Evolutionary conservation across 1,140 invertebrate species (phyloP), one percentile per base, ranked within the genome.

Genomic region (Danaus plexippus): DNA sequence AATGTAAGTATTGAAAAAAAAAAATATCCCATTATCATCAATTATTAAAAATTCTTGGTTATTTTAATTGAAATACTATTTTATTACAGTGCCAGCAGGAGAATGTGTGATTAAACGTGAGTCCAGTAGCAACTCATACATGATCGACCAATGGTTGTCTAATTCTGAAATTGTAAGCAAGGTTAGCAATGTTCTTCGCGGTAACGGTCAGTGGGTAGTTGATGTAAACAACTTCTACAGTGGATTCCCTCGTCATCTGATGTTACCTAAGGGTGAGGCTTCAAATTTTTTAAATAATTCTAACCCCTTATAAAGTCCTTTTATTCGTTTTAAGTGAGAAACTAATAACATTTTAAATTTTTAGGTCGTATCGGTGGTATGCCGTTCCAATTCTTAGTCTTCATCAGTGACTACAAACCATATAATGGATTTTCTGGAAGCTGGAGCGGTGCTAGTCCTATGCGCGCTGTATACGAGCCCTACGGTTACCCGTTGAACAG

Each of bases 401-500:
- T 90, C 64, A 89, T 93, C 48, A 88, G 85, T 45, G 89, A 91
- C 47, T 78, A 75, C 61, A 57, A 57, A 1, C 61, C 72, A 18
- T 69, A 71, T 11, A 57, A 54, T 0, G 8, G 61, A 1, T 66
- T 68, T 9, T 57, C 62, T n/a, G 88, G 88, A 11, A 50, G 86
- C 22, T 83, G 85, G 6, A 73, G 80, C 52, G 86, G 87, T 2
- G 70, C 78, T 41, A 69, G 81, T 22, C 79, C 72, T 43, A 65
- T 88, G 46, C 85, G 86, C 59, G 62, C 72, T n/a, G n/a, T 10
- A 2, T 44, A 42, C 10, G 64, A 88, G 11, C 85, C 90, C 18
- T 88, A 91, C 57, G 90, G 89, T 42, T 93, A 88, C 83, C 92
- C 92, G 9, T 88, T 93, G 66, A 90, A 93, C 74, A 87, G 91